Conservation (phyloP, 2,888 invertebrate genomes). For the Auanema freiburgensis region DNA sequence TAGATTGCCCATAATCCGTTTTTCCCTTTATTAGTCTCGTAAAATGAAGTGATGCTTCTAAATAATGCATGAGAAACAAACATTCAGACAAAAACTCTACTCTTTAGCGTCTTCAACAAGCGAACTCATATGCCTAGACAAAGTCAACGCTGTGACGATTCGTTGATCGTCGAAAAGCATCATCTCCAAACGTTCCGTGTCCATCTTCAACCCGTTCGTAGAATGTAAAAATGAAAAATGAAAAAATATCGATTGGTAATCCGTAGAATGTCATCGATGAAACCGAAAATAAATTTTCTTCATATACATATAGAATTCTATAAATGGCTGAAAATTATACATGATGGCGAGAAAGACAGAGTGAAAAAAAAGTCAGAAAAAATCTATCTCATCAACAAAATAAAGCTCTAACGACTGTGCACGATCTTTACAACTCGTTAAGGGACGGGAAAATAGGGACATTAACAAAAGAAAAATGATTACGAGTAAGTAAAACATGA, state of each 20-base stretch:
- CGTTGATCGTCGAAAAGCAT: slow-evolving; percentile 13
- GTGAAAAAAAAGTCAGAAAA: no score
- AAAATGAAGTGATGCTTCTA: slow-evolving; percentile 13
- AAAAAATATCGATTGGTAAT: background rate
- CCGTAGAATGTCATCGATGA: background rate
- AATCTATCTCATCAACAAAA: no score
- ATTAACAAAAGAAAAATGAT: no score
- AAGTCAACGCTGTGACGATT: slow-evolving; percentile 20
- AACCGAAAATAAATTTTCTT: no score
- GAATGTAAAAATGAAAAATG: background rate
- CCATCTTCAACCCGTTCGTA: background rate
- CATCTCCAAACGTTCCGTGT: slow-evolving; percentile 3
- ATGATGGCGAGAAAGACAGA: background rate
- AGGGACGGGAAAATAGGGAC: no score
- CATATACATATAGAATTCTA: background rate
- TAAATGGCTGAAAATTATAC: slow-evolving; percentile 1
- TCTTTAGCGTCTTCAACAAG: slow-evolving; percentile 10
- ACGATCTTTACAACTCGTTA: no score
- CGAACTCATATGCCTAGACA: slow-evolving; percentile 12
- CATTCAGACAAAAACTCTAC: slow-evolving; percentile 1
- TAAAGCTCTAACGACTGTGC: no score
- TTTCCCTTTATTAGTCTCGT: slow-evolving; percentile 9
- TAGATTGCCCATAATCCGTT: slow-evolving; percentile 11
- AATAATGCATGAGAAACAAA: background rate
- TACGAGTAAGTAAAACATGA: no score